phyloP scores from a whole-genome alignment of 1,140 invertebrate genomes.

The Leptoteleia sp. region DNA sequence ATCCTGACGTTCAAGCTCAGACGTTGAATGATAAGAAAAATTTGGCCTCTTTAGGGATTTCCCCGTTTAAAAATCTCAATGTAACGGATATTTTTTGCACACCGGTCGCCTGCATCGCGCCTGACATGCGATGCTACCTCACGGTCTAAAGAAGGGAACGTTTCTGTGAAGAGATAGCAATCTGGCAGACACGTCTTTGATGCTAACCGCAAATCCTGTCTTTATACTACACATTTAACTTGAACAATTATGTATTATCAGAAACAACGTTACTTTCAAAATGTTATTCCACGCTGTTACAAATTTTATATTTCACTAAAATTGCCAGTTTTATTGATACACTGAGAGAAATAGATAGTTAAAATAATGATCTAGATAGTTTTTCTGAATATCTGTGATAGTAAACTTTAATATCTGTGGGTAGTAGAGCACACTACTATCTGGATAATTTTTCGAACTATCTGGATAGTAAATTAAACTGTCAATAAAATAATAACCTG shows the following conservation, averaged over 20 bases:
- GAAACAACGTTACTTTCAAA: too few relatives aligned
- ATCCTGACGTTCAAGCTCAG: not conserved
- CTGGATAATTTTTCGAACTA: too few relatives aligned
- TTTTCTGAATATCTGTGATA: too few relatives aligned
- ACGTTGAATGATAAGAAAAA: constrained; percentile 34
- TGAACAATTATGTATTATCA: constrained; percentile 6
- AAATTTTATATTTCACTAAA: too few relatives aligned
- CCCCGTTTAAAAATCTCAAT: constrained; percentile 43
- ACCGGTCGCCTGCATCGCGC: constrained; percentile 6
- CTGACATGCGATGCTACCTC: constrained; percentile 35
- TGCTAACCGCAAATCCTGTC: constrained; percentile 12
- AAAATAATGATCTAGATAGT: too few relatives aligned
- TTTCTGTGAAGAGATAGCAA: constrained; percentile 36
- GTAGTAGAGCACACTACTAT: too few relatives aligned
- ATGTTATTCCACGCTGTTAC: too few relatives aligned
- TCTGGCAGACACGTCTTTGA: constrained; percentile 26
- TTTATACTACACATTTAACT: constrained; percentile 22
- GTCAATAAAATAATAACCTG: too few relatives aligned
- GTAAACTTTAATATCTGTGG: too few relatives aligned
- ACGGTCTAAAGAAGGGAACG: constrained; percentile 27
- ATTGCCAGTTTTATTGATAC: too few relatives aligned
- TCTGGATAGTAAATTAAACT: too few relatives aligned
- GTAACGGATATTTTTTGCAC: constrained; percentile 53
- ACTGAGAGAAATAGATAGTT: too few relatives aligned
- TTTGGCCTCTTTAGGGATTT: constrained; percentile 39